Conservation (phyloP, 2,888 invertebrate genomes). For the Hedya salicella region DNA sequence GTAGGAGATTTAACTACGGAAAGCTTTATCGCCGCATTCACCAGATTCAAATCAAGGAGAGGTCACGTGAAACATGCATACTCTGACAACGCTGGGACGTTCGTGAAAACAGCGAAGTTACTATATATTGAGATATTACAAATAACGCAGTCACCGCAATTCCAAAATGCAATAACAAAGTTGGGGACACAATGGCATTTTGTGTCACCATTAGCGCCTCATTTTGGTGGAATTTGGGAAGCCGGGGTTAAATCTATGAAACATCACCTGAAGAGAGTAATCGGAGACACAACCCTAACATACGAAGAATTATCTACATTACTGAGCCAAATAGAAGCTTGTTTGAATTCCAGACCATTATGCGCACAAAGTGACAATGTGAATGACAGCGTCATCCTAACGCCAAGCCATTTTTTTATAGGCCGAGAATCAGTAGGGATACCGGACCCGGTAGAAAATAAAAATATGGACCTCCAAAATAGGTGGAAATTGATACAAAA, state of each 20-base stretch:
- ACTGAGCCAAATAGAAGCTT: not conserved
- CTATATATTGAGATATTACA: not conserved
- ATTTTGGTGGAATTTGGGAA: not conserved
- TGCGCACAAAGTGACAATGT: not conserved
- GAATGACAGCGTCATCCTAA: not conserved
- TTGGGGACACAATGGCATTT: not conserved
- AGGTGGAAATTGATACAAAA: not conserved
- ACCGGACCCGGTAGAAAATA: not conserved
- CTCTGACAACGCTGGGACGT: too few species aligned
- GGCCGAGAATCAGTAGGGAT: not conserved
- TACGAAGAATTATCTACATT: not conserved
- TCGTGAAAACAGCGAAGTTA: not conserved
- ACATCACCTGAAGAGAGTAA: not conserved
- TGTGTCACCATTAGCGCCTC: not conserved
- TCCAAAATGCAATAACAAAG: not conserved
- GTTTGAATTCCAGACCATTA: constrained; percentile 1
- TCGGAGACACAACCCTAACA: not conserved
- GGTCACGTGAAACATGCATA: too few species aligned
- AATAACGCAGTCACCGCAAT: not conserved
- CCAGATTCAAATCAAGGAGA: too few species aligned
- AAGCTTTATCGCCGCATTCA: too few species aligned
- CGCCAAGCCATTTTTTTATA: not conserved
- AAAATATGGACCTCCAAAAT: not conserved
- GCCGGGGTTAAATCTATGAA: not conserved
- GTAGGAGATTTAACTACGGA: too few species aligned